Evolutionary conservation across 2,797 vertebrate genomes (phyloP).

Genomic region (Anas capensis): DNA sequence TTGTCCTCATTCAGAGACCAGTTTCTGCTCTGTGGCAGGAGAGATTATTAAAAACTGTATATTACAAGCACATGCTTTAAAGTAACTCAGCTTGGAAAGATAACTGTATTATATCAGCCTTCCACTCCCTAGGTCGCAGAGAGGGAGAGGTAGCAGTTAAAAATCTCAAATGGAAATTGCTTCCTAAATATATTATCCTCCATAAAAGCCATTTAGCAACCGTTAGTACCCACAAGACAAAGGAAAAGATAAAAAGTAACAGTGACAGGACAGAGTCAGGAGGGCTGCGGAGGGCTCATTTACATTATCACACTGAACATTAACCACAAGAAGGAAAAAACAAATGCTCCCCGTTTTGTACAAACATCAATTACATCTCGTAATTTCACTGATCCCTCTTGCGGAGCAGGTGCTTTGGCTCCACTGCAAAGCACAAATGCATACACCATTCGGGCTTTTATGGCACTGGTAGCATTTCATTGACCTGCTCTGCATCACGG

Average conservation of each 20-base stretch:
- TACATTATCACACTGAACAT: conserved; percentile 79
- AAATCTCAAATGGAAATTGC: conserved; percentile 73
- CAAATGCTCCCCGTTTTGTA: conserved; percentile 75
- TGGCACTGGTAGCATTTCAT: conserved; percentile 26
- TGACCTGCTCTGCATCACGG: conserved; percentile 27
- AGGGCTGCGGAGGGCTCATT: conserved; percentile 48
- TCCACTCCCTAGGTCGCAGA: conserved; percentile 63
- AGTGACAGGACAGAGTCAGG: background rate
- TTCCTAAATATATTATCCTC: conserved; percentile 77
- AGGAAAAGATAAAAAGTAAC: conserved; percentile 54
- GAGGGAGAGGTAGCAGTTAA: conserved; percentile 64
- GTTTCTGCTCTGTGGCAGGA: conserved; percentile 71
- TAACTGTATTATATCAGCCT: conserved; percentile 74
- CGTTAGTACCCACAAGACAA: conserved; percentile 72
- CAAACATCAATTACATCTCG: conserved; percentile 75
- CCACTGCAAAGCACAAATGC: conserved; percentile 34
- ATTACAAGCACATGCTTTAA: conserved; percentile 71
- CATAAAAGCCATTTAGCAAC: conserved; percentile 77
- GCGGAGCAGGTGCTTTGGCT: conserved; percentile 70
- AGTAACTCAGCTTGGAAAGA: conserved; percentile 72
- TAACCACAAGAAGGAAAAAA: conserved; percentile 78
- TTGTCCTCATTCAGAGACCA: conserved; percentile 70
- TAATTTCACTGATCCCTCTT: conserved; percentile 77
- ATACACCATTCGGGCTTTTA: conserved; percentile 46
- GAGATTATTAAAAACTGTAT: conserved; percentile 78